Conservation (phyloP, 2,113 vertebrate species). For the Atractosteus spatula region DNA sequence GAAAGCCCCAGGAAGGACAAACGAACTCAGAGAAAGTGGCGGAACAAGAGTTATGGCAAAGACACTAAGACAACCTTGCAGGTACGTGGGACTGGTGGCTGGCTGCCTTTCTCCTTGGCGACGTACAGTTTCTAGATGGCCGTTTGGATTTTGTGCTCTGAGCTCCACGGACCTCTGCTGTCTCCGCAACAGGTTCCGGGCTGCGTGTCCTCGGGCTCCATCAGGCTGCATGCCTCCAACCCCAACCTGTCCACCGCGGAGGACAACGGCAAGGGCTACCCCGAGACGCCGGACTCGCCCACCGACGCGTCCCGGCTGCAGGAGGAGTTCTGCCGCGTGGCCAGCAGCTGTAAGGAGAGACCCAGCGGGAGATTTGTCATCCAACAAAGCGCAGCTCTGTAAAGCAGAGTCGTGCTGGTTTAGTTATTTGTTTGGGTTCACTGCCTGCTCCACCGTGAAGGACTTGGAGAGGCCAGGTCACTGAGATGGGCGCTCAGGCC, state of each 20-base stretch:
- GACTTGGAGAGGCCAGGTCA: neutral
- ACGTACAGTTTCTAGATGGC: no score
- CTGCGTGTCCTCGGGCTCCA: conserved; percentile 73
- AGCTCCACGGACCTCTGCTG: no score
- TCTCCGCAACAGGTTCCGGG: conserved; percentile 58
- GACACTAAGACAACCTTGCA: conserved; percentile 90
- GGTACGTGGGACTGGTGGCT: conserved; percentile 56
- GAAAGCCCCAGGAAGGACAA: conserved; percentile 98
- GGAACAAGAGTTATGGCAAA: conserved; percentile 84
- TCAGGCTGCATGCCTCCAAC: conserved; percentile 93
- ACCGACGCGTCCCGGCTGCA: conserved; percentile 91
- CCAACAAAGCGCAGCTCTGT: no score
- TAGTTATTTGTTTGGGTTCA: conserved; percentile 1
- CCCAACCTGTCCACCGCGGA: conserved; percentile 91
- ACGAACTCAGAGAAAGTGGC: conserved; percentile 83
- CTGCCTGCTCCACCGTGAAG: neutral
- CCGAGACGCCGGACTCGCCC: conserved; percentile 75
- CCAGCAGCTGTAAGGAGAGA: conserved; percentile 77
- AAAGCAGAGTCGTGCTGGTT: neutral
- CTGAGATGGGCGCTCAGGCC: neutral
- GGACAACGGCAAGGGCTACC: conserved; percentile 77
- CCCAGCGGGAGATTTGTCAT: neutral
- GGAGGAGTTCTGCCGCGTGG: conserved; percentile 88
- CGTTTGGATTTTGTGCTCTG: no score
- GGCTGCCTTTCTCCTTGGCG: no score